Base-by-base conservation (phyloP, 2,888 invertebrate genomes). In the Cephus sareptanus region DNA sequence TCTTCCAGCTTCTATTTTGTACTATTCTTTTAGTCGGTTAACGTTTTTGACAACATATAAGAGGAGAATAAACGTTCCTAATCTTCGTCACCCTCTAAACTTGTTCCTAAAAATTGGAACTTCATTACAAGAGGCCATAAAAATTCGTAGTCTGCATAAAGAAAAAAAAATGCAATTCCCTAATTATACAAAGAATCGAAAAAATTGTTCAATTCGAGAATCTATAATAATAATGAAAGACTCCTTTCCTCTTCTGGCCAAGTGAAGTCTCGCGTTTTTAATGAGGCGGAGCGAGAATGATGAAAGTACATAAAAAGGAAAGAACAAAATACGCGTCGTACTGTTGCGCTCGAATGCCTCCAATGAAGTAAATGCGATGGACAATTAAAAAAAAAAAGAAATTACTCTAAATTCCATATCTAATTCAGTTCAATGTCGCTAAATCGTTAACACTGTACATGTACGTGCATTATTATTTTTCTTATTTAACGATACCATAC, bases 351-450 rank as follows among this genome's bases (percentile, higher is more conserved):
- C 70, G 70, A 70, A 70, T 71, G 71, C 9, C 15, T 31, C 23
- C 71, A 1, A 11, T 71, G 1, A 56, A 33, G 33, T 71, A 71
- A 71, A 31, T 81, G 81, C 81, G 81, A 81, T 75, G 79, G 79
- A 81, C 75, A 79, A 76, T 76, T 69, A n/a, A 78, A 83, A 77
- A 77, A 70, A 33, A 76, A 75, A 74, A 76, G 74, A 75, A 74
- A 71, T 71, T 75, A 81, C 68, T 71, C 71, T 71, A 71, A 71
- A 13, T 34, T 15, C 31, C 31, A 71, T 33, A 34, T 71, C 82
- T 82, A 82, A 77, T 79, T 82, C 83, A 82, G 83, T 83, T 83
- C 83, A 80, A 80, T 74, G 76, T 80, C 77, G 76, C 56, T 31
- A 71, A 34, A 71, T 71, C 31, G 33, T 71, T 71, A 71, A 34